Percentiles rank a stretch among this genome's conserved stretches.
These are phyloP conservation scores for Entomobrya proxima DNA, from an alignment of 2,888 invertebrate genomes.

Conservation along the genomic window DNA sequence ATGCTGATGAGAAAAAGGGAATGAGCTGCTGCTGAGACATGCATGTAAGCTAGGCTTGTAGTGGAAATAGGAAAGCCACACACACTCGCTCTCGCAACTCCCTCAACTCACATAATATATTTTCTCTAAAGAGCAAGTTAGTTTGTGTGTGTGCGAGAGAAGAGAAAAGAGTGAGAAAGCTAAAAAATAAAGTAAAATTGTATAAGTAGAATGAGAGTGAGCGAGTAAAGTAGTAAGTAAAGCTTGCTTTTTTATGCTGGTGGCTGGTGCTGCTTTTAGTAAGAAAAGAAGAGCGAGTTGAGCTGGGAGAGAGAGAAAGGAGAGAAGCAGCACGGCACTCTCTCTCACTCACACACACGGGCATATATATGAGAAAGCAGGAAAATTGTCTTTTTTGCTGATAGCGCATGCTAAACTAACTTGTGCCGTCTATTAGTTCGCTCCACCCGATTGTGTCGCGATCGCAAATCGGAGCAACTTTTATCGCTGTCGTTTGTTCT, in stretches of 20 bases:
- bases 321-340: conserved; percentile 17
- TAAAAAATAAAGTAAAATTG: conserved; percentile 55
- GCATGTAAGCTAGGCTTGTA: not conserved
- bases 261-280: conserved; percentile 26
- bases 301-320: conserved; percentile 24
- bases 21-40: conserved; percentile 1
- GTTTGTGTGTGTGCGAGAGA: too few species aligned
- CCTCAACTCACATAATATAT: conserved; percentile 42
- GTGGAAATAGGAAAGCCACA: conserved; percentile 1
- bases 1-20: conserved; percentile 27
- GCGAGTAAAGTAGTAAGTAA: conserved; percentile 42
- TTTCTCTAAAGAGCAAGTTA: conserved; percentile 44
- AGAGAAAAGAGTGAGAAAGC: conserved; percentile 65
- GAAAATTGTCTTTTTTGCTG: conserved; percentile 75
- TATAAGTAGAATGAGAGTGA: conserved; percentile 45
- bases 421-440: conserved; percentile 75
- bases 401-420: conserved; percentile 76
- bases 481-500: conserved; percentile 76
- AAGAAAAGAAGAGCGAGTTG: conserved; percentile 19
- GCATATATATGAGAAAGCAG: conserved; percentile 51
- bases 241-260: conserved; percentile 28
- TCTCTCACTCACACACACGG: too few species aligned
- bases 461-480: conserved; percentile 75
- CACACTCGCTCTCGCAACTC: conserved; percentile 3
- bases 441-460: conserved; percentile 75